Base-by-base conservation (phyloP, 2,888 invertebrate genomes). In the Coenonympha arcania region DNA sequence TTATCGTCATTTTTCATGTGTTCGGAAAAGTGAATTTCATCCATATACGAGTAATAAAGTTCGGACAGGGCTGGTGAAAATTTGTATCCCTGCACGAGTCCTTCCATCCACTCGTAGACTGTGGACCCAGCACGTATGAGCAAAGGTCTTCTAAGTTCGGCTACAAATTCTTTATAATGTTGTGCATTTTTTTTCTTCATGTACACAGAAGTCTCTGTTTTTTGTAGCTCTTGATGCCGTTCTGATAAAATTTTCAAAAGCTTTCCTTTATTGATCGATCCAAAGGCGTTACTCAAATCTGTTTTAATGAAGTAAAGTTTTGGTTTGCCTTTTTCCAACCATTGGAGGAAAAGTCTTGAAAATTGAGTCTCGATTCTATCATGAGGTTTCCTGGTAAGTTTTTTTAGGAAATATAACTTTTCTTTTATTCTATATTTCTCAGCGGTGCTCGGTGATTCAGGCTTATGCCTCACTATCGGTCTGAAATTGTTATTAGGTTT, bases 51-150 rank as follows among this genome's bases (percentile, higher is more conserved):
- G 56, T 87, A 87, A 54, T 85, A 87, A 4, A 87, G 61, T 60
- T 87, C 87, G 0, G 85, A 86, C 1, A 87, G 65, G 1, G 82
- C 84, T n/a, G 87, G 87, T 1, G 87, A 87, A 61, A 79, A 86
- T 60, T 79, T 81, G 52, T 86, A 85, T 1, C 87, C 87, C 60
- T 87, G 87, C 1, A 87, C 80, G 19, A 87, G 65, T 26, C 87
- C 87, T 58, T 75, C 66, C 41, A 66, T 79, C 87, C 87, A 87
- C 61, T 79, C 71, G 61, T 74, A 87, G n/a, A 83, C 65, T 6
- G 85, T 79, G 3, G 84, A 84, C 4, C 87, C 87, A 30, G 75
- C 73, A 24, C 84, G 64, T n/a, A 87, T 71, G 11, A 85, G 57
- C 11, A 87, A 62, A 5, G 85, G 83, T 50, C 69, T 79, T 11